A percentile compares a stretch with the other conserved stretches of the same genome.
phyloP scores from a whole-genome alignment of 2,888 invertebrate species.

The Muscina levida region DNA sequence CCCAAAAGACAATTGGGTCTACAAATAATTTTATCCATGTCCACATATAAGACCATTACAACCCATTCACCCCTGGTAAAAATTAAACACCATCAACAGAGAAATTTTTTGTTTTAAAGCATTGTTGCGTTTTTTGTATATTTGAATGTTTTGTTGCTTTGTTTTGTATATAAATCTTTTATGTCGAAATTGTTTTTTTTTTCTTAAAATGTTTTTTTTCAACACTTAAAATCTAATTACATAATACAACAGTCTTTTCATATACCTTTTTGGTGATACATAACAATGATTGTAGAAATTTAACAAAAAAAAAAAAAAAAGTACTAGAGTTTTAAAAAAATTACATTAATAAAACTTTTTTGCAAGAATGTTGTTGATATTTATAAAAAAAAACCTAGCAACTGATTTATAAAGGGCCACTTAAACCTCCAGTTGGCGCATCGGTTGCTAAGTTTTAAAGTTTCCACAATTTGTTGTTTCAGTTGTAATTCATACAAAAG shows the following conservation, averaged over 20 bases:
- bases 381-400: conserved; percentile 12
- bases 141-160: too few species aligned
- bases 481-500: conserved; percentile 9
- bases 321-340: conserved; percentile 52
- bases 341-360: conserved; percentile 20
- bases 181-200: too few species aligned
- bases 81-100: too few species aligned
- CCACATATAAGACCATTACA: too few species aligned
- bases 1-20: too few species aligned
- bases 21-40: too few species aligned
- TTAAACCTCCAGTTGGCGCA: conserved; percentile 47
- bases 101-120: too few species aligned
- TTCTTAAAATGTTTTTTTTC: conserved; percentile 24
- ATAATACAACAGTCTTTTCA: conserved; percentile 28
- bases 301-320: conserved; percentile 30
- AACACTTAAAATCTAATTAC: conserved; percentile 41
- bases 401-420: conserved; percentile 28
- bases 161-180: too few species aligned
- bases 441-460: neutral
- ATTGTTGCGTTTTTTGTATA: too few species aligned
- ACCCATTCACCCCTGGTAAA: too few species aligned
- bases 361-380: conserved; percentile 7
- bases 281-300: conserved; percentile 52
- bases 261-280: too few species aligned
- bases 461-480: neutral